Percentiles rank a stretch among this genome's conserved stretches.
These are phyloP conservation scores for Bovichtus diacanthus DNA, from an alignment of 2,797 vertebrate genomes.

Conservation along the genomic window DNA sequence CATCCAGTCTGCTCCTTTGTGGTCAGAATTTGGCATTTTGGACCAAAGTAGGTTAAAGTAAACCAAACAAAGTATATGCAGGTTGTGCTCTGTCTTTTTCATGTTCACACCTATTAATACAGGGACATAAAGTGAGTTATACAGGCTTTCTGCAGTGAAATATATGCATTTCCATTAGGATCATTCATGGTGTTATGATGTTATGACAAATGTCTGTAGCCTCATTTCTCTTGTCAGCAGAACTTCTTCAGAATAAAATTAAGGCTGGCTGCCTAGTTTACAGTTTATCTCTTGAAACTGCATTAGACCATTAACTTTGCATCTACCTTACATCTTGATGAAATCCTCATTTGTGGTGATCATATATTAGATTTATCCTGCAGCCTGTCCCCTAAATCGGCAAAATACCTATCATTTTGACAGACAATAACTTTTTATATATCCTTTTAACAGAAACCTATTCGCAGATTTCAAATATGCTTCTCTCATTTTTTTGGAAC, in stretches of 20 bases:
- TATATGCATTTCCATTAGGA: not conserved
- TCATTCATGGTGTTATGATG: slow-evolving; percentile 20
- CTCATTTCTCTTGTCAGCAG: slow-evolving; percentile 21
- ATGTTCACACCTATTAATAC: not conserved
- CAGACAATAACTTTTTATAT: slow-evolving; percentile 33
- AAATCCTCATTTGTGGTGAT: slow-evolving; percentile 33
- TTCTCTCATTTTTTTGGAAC: slow-evolving; percentile 21
- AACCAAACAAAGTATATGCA: slow-evolving; percentile 12
- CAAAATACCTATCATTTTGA: slow-evolving; percentile 29
- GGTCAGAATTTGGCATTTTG: not conserved
- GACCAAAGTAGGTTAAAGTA: slow-evolving; percentile 6
- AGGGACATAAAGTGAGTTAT: not conserved
- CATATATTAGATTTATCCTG: slow-evolving; percentile 30
- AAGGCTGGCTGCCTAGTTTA: slow-evolving; percentile 1
- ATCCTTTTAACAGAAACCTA: slow-evolving; percentile 21
- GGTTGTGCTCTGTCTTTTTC: not conserved
- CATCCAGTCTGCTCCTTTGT: not conserved
- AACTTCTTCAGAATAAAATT: slow-evolving; percentile 24
- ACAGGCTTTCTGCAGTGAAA: not conserved
- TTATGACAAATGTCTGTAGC: slow-evolving; percentile 17
- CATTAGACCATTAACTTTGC: slow-evolving; percentile 37
- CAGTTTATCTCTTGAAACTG: slow-evolving; percentile 19
- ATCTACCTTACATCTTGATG: slow-evolving; percentile 52
- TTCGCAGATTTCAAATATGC: slow-evolving; percentile 37
- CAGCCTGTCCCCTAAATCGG: slow-evolving; percentile 36